A percentile compares a stretch with the other conserved stretches of the same genome.
These are phyloP conservation scores for Pygmarrhopalites habei DNA, from an alignment of 1,140 invertebrate species.

Conservation along the genomic window DNA sequence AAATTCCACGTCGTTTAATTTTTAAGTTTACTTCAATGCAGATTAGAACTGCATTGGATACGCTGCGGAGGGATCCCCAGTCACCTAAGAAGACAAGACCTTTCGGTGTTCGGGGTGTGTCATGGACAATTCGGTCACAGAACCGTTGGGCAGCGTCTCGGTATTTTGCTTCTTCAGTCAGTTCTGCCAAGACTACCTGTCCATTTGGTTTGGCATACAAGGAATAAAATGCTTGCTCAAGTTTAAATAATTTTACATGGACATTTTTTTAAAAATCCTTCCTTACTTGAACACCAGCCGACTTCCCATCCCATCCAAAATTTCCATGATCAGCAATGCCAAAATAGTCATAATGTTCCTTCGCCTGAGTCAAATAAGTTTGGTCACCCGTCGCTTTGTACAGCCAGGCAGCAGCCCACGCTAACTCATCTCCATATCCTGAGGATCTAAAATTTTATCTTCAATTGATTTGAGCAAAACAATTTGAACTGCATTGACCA, in stretches of 20 bases:
- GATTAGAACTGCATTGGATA: conserved; percentile 54
- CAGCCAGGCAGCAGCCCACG: conserved; percentile 57
- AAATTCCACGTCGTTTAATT: conserved; percentile 42
- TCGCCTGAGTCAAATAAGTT: conserved; percentile 51
- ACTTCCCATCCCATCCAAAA: conserved; percentile 57
- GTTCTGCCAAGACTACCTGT: conserved; percentile 31
- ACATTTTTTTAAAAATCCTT: too few species aligned
- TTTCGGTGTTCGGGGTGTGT: conserved; percentile 50
- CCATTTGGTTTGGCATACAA: too few species aligned
- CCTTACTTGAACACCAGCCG: conserved; percentile 52
- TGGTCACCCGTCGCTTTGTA: conserved; percentile 53
- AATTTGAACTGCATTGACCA: too few species aligned
- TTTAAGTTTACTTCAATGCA: conserved; percentile 45
- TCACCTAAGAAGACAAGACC: conserved; percentile 53
- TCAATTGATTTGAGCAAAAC: too few species aligned
- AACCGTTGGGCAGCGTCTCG: conserved; percentile 39
- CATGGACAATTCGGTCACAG: conserved; percentile 43
- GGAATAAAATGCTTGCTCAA: too few species aligned
- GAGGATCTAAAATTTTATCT: conserved; percentile 35
- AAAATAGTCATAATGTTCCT: conserved; percentile 49
- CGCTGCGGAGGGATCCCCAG: conserved; percentile 53
- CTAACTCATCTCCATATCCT: conserved; percentile 55
- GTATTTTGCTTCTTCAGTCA: conserved; percentile 27
- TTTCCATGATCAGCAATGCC: conserved; percentile 47
- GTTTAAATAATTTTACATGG: too few species aligned